A percentile compares a stretch with the other conserved stretches of the same genome.
Conservation (phyloP, 2,113 vertebrate genomes). For the Sinocyclocheilus rhinocerous region DNA sequence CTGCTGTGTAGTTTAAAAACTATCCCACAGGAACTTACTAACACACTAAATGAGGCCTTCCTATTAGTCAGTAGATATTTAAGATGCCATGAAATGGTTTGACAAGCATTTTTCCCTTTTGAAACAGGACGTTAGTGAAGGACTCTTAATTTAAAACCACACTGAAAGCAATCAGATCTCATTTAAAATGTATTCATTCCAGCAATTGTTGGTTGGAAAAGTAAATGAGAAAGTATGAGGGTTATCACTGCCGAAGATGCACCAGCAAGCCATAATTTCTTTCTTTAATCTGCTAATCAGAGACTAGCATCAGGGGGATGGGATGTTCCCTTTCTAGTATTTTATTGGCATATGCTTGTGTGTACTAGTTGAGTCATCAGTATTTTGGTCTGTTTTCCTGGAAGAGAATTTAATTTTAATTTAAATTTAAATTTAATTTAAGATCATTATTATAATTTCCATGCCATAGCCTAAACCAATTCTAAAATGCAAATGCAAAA, state of each 20-base stretch:
- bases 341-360: neutral
- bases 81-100: neutral
- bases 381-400: conserved; percentile 10
- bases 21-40: neutral
- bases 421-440: neutral
- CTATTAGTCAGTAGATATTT: neutral
- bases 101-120: neutral
- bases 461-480: neutral
- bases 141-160: neutral
- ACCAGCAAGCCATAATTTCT: neutral
- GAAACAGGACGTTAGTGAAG: neutral
- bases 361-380: neutral
- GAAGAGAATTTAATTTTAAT: conserved; percentile 11
- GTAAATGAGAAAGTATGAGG: neutral
- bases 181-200: neutral
- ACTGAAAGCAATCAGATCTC: neutral
- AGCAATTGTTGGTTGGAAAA: neutral
- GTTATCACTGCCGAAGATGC: neutral
- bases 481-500: neutral
- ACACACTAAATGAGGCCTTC: neutral
- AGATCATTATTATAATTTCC: neutral
- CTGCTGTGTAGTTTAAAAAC: neutral
- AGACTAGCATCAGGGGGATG: neutral
- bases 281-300: neutral
- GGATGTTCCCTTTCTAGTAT: conserved; percentile 2